These are phyloP conservation scores for Alligator sinensis DNA, from an alignment of 2,113 vertebrate genomes.

Conservation along the genomic window DNA sequence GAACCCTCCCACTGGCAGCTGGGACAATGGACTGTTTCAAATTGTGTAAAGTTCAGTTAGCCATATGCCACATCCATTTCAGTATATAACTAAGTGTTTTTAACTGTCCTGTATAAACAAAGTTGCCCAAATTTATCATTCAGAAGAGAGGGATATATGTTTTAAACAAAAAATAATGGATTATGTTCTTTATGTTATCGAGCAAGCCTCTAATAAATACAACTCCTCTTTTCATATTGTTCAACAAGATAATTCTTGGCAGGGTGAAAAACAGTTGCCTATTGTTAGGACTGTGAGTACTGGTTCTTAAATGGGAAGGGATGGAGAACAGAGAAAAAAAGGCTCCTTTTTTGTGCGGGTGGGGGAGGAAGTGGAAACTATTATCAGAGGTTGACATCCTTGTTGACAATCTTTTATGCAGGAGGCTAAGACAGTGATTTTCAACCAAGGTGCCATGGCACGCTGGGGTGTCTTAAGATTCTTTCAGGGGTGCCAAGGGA, in stretches of 20 bases:
- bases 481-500: no score
- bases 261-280: background rate
- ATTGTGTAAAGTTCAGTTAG: slow-evolving; percentile 67
- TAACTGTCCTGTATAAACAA: slow-evolving; percentile 50
- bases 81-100: slow-evolving; percentile 64
- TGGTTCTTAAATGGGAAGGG: background rate
- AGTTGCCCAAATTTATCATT: slow-evolving; percentile 33
- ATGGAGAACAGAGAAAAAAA: rapidly evolving
- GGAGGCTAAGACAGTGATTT: background rate
- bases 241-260: background rate
- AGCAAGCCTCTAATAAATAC: slow-evolving; percentile 14
- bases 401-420: background rate
- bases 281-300: background rate
- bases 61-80: slow-evolving; percentile 60
- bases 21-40: slow-evolving; percentile 40
- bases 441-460: no score
- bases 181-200: slow-evolving; percentile 42
- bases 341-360: background rate
- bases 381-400: background rate
- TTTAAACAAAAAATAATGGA: slow-evolving; percentile 58
- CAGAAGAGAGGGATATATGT: slow-evolving; percentile 60
- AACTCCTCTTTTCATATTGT: background rate
- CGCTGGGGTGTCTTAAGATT: no score
- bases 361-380: background rate
- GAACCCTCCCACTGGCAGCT: no score